Evolutionary conservation across 2,113 vertebrate genomes (phyloP).

Genomic region (Hyla sarda): DNA sequence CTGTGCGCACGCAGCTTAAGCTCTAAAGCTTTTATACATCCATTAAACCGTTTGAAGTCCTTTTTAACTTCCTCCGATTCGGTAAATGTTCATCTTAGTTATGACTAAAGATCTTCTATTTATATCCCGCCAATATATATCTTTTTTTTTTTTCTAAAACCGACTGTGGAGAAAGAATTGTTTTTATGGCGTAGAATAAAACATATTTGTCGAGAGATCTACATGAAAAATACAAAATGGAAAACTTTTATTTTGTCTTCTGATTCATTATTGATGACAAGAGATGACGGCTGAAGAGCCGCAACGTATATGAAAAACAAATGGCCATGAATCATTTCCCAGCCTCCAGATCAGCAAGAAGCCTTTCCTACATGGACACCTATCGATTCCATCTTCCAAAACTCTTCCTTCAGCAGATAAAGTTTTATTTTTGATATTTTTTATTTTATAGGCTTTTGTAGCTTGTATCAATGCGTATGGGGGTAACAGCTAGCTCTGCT

Average conservation of each 20-base stretch:
- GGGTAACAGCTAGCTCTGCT: too few species aligned
- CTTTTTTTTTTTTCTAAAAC: background rate
- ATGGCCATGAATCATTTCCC: slow-evolving; percentile 21
- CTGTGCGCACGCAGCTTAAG: too few species aligned
- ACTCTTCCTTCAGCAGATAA: slow-evolving; percentile 1
- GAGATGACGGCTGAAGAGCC: slow-evolving; percentile 10
- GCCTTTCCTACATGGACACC: background rate
- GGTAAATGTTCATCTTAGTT: background rate
- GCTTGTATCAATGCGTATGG: too few species aligned
- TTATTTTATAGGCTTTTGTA: background rate
- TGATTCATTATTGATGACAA: slow-evolving; percentile 28
- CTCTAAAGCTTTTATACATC: too few species aligned
- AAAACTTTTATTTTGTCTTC: slow-evolving; percentile 12
- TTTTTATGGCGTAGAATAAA: background rate
- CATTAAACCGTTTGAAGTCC: background rate
- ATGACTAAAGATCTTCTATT: background rate
- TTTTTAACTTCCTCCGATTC: too few species aligned
- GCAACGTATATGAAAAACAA: slow-evolving; percentile 14
- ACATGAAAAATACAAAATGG: background rate
- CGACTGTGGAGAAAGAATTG: too few species aligned
- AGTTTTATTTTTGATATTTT: background rate
- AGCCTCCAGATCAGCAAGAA: slow-evolving; percentile 1
- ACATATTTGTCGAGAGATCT: background rate
- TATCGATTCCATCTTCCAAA: slow-evolving; percentile 36
- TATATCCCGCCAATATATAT: background rate